phyloP scores from a whole-genome alignment of 2,888 invertebrate species.

The Candidula unifasciata region DNA sequence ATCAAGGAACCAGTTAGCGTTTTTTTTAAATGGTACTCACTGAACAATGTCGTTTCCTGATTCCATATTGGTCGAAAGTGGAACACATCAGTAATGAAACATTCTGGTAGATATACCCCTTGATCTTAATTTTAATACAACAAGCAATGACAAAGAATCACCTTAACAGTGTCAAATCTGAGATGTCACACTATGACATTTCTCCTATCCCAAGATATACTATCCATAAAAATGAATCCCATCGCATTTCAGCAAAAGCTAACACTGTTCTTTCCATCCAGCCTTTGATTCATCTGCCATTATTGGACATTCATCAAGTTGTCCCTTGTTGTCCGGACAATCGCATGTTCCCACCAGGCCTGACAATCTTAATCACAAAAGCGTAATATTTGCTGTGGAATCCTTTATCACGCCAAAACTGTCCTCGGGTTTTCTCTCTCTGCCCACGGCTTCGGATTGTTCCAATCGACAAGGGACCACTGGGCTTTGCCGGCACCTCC shows the following conservation, averaged over 20 bases:
- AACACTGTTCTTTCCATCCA: neutral
- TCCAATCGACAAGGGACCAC: neutral
- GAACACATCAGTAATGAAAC: too few relatives aligned
- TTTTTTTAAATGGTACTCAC: too few relatives aligned
- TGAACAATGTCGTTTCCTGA: too few relatives aligned
- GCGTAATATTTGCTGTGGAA: conserved; percentile 50
- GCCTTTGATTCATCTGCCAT: neutral
- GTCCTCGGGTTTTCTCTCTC: neutral
- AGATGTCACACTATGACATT: neutral
- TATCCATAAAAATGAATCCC: neutral
- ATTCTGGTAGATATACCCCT: too few relatives aligned
- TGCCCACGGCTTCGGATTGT: conserved; percentile 10
- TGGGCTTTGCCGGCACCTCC: conserved; percentile 1
- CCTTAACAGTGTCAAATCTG: neutral
- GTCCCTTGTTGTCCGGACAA: conserved; percentile 15
- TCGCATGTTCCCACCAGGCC: neutral
- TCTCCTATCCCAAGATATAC: neutral
- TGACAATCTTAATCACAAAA: conserved; percentile 51
- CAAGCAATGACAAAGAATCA: neutral
- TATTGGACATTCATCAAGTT: conserved; percentile 1
- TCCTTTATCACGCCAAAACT: conserved; percentile 3
- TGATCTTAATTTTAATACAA: neutral
- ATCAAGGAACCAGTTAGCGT: too few relatives aligned
- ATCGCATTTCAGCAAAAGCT: neutral
- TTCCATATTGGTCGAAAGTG: too few relatives aligned